Base-by-base conservation (phyloP, 1,140 invertebrate species). In the Micrasema longulum region DNA sequence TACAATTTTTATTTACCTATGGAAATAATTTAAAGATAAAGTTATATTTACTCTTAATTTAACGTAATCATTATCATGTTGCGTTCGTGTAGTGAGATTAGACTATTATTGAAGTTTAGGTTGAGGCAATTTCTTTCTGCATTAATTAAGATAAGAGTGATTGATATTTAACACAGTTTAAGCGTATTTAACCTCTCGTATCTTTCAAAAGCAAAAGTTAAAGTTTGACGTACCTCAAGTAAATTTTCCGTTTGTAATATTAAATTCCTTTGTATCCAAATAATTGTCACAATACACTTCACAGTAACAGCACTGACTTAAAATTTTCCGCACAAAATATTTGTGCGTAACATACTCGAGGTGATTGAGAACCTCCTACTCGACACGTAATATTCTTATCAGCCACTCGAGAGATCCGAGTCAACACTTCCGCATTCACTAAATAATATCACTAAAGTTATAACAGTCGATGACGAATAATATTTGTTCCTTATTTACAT, bases 341-440 rank as follows among this genome's bases (percentile, higher is more conserved):
- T 23, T 18, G 48, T 52, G 48, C 48, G 48, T 52, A 20, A n/a
- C 16, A 57, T 31, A 57, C 53, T n/a, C 16, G 53, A 57, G 53
- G 36, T 57, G 26, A 31, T 36, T 57, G 16, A 31, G 26, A 57
- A 57, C 36, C 57, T 63, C 18, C 41, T 38, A 63, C 57, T 36
- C 22, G 43, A 63, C 36, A 63, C 57, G 57, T 63, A 63, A 43
- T 41, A 45, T 63, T 63, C 57, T 63, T 63, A 63, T 63, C 57
- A 63, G 57, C 12, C 41, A 45, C 57, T 18, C 26, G 7, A 22
- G 45, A 65, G 63, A 65, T 65, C n/a, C 63, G 45, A 26, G 63
- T 65, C 63, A 48, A 47, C 26, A 65, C 63, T 65, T 65, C 63
- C 63, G 63, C 63, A 65, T 65, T 48, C 63, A 50, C 63, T n/a